These are phyloP conservation scores for Macquaria ambigua DNA, from an alignment of 2,113 vertebrate genomes.

Conservation along the genomic window DNA sequence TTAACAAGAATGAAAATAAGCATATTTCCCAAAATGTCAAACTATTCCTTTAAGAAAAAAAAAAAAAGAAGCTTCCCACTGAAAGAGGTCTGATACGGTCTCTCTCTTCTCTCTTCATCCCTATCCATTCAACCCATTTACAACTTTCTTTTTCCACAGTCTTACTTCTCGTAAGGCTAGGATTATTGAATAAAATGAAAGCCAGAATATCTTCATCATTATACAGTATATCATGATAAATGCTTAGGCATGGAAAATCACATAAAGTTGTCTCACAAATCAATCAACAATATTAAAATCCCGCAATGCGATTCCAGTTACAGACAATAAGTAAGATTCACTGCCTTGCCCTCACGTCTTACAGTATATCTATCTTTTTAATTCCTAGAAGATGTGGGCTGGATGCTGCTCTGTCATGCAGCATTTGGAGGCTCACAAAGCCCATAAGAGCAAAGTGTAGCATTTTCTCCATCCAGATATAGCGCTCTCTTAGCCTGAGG, in stretches of 20 bases:
- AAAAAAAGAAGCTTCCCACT: not conserved
- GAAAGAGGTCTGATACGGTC: too few relatives aligned
- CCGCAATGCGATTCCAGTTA: slow-evolving; percentile 14
- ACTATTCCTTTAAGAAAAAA: not conserved
- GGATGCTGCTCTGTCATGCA: slow-evolving; percentile 40
- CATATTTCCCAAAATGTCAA: not conserved
- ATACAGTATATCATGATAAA: not conserved
- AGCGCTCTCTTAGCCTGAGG: slow-evolving; percentile 7
- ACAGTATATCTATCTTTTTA: slow-evolving; percentile 15
- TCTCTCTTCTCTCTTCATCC: not conserved
- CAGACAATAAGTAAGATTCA: slow-evolving; percentile 35
- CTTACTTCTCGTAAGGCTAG: not conserved
- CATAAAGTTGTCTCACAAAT: slow-evolving; percentile 18
- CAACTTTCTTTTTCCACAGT: not conserved
- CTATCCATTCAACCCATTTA: not conserved
- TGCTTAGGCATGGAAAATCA: slow-evolving; percentile 5
- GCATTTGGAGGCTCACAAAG: slow-evolving; percentile 26
- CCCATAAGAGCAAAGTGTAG: slow-evolving; percentile 16
- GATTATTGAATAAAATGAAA: not conserved
- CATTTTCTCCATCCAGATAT: slow-evolving; percentile 20
- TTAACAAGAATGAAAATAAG: not conserved
- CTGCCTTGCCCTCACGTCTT: not conserved
- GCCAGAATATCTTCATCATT: not conserved
- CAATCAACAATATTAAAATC: slow-evolving; percentile 24
- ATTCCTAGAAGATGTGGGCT: slow-evolving; percentile 22